These are phyloP conservation scores for Lamellibrachia luymesi DNA, from an alignment of 1,140 invertebrate genomes.

Conservation along the genomic window DNA sequence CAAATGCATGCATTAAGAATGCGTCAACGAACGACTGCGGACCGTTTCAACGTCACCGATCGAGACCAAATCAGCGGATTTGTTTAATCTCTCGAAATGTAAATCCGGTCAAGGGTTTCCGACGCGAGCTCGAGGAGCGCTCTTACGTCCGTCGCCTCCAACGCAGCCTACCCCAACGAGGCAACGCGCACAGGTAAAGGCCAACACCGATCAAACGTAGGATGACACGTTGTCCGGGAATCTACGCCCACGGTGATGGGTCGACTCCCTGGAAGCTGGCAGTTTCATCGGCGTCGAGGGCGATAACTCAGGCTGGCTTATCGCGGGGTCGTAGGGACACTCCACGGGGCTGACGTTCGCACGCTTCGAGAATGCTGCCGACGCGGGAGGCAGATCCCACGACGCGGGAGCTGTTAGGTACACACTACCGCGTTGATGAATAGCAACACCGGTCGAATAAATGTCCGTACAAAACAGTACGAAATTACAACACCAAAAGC, in stretches of 20 bases:
- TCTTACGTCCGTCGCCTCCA: not conserved
- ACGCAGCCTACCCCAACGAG: not conserved
- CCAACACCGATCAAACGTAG: not conserved
- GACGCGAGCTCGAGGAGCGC: not conserved
- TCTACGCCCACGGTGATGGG: not conserved
- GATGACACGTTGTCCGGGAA: not conserved
- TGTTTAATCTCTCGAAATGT: not conserved
- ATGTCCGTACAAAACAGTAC: too few species aligned
- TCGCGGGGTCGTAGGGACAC: not conserved
- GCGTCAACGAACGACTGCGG: too few species aligned
- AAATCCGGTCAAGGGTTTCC: not conserved
- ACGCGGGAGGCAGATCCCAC: not conserved
- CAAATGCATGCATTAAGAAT: too few species aligned
- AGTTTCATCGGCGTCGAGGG: not conserved
- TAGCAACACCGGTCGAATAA: not conserved
- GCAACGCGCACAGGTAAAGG: not conserved
- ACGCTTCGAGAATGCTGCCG: not conserved
- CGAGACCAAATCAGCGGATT: not conserved
- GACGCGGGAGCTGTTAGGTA: not conserved
- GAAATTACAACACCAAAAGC: too few species aligned
- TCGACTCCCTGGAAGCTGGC: not conserved
- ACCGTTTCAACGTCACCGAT: not conserved
- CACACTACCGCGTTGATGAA: not conserved
- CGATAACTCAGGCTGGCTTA: not conserved
- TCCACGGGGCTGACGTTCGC: not conserved